Percentiles rank a stretch among this genome's conserved stretches.
These are phyloP conservation scores for Cuniculus paca DNA, from an alignment of 2,797 vertebrate species.

Conservation along the genomic window DNA sequence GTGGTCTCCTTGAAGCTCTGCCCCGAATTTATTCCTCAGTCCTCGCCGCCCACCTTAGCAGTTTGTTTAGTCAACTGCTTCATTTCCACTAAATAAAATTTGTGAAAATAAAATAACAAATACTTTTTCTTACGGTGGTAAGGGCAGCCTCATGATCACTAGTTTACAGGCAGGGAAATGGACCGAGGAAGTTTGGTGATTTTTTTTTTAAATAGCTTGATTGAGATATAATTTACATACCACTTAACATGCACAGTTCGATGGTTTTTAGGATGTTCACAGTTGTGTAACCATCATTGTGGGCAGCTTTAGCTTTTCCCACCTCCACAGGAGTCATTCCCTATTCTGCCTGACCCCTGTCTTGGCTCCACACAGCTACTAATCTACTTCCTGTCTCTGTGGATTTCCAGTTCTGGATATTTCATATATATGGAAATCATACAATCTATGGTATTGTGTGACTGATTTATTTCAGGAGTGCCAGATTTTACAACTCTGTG, in stretches of 20 bases:
- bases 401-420: background rate
- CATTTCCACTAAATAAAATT: background rate
- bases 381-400: background rate
- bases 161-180: background rate
- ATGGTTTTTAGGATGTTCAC: background rate
- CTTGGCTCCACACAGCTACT: background rate
- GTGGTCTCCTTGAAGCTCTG: background rate
- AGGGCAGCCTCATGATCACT: background rate
- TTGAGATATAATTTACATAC: background rate
- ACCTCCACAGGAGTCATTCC: background rate
- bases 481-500: background rate
- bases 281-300: fast-evolving
- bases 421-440: background rate
- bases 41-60: background rate
- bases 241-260: background rate
- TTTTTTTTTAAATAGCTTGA: background rate
- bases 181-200: background rate
- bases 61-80: background rate
- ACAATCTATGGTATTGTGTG: fast-evolving
- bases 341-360: fast-evolving
- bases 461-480: background rate
- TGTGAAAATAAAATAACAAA: background rate
- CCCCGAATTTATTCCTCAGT: background rate
- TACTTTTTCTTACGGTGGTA: fast-evolving
- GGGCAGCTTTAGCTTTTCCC: background rate